Evolutionary conservation across 1,140 invertebrate species (phyloP).

Genomic region (Drosophila watanabei): DNA sequence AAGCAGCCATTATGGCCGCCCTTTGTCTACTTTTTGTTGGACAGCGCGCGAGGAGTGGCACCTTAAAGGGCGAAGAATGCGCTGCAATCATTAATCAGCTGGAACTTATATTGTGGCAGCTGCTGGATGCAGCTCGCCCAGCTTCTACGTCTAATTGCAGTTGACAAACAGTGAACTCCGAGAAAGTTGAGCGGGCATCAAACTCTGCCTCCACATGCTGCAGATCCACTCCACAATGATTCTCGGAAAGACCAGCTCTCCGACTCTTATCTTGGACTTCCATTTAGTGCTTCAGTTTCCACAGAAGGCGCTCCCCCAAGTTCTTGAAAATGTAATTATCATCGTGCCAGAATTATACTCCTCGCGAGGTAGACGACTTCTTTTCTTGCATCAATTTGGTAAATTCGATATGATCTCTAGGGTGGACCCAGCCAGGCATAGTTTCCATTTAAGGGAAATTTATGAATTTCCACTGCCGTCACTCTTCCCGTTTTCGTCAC

Average conservation of each 20-base stretch:
- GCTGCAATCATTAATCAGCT: conserved; percentile 75
- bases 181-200: conserved; percentile 35
- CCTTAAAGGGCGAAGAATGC: conserved; percentile 47
- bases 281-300: conserved; percentile 68
- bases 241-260: conserved; percentile 52
- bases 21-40: conserved; percentile 44
- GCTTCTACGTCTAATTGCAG: conserved; percentile 39
- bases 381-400: conserved; percentile 61
- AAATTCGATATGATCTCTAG: conserved; percentile 29
- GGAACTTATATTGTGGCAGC: conserved; percentile 72
- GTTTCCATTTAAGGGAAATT: not conserved
- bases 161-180: conserved; percentile 39
- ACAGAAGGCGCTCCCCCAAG: conserved; percentile 53
- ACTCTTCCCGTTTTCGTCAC: conserved; percentile 17
- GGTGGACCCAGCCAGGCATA: conserved; percentile 14
- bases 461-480: not conserved
- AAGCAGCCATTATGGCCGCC: conserved; percentile 65
- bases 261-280: conserved; percentile 59
- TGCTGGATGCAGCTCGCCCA: conserved; percentile 17
- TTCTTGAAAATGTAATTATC: conserved; percentile 74
- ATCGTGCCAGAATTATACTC: conserved; percentile 59
- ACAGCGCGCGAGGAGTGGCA: conserved; percentile 53
- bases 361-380: conserved; percentile 9
- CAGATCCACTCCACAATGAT: conserved; percentile 49
- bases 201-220: conserved; percentile 39